Evolutionary conservation across 2,113 vertebrate genomes (phyloP), one percentile per base, ranked within the genome.

Genomic region (Mystacornis crossleyi): DNA sequence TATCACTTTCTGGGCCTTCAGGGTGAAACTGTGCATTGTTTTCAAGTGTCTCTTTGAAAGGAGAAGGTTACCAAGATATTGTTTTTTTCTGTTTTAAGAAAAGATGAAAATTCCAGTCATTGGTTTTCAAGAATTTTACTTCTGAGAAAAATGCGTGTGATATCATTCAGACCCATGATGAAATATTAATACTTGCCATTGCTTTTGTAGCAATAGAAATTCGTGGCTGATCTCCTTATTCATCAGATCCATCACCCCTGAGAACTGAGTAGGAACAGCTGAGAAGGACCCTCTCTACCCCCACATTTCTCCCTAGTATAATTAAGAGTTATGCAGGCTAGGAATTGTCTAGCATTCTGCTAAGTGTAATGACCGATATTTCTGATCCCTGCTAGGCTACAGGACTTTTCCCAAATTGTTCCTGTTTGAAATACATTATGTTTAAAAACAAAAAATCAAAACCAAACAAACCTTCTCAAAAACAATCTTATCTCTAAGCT

Each of bases 381-480:
- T 86, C 24, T 60, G 13, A 87, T 36, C 18, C 61, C 40, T 21
- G 11, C 18, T 14, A 50, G 55, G 45, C 28, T 78, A 45, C 33
- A 62, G 51, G 18, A 80, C 19, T 69, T 87, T 55, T 24, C 14
- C 20, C 33, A 87, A 34, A 54, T 33, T 81, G 6, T 25, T 79
- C 12, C 20, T 79, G 9, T 47, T 75, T 79, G n/a, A 87, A 60
- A 24, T 55, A 43, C 6, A 47, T 15, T 4, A 33, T 18, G 12
- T 53, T 90, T 51, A 38, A 45, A 81, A 66, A 20, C 3, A 62
- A 43, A 78, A 43, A 43, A 83, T 0, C 12, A 43, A 61, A 88
- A 29, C 1, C 10, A 38, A 25, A 31, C 1, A 42, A 57, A 29
- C 4, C 0, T 0, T 65, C 18, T 51, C 5, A 66, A 53, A 60